These are phyloP conservation scores for Myzus persicae DNA, from an alignment of 1,140 invertebrate species.

Conservation along the genomic window DNA sequence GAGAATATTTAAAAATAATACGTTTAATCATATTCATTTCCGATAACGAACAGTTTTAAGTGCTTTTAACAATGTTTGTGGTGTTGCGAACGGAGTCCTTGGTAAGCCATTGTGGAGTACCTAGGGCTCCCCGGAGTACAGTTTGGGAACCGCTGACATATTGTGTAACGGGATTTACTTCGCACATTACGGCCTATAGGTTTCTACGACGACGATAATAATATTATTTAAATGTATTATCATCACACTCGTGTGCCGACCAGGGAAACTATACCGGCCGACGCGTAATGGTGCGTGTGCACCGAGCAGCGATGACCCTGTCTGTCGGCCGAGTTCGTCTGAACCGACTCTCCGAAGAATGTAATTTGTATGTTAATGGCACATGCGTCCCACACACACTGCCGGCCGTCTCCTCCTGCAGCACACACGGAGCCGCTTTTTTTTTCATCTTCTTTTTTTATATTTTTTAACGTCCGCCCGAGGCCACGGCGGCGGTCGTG, in stretches of 20 bases:
- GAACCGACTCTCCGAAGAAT: conserved; percentile 25
- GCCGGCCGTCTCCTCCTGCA: background rate
- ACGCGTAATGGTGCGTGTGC: background rate
- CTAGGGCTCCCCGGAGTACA: no score
- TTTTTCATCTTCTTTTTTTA: background rate
- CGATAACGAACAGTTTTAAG: no score
- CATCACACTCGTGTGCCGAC: background rate
- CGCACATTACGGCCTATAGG: no score
- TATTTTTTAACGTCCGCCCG: conserved; percentile 23
- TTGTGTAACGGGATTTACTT: background rate
- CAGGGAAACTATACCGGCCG: background rate
- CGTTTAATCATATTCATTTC: no score
- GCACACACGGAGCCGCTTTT: conserved; percentile 1
- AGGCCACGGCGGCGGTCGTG: background rate
- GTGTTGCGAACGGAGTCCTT: no score
- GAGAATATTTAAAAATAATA: no score
- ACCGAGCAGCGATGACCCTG: background rate
- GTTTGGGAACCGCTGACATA: no score
- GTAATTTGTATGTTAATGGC: conserved; percentile 55
- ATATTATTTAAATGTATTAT: background rate
- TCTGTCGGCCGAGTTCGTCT: background rate
- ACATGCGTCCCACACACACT: conserved; percentile 7
- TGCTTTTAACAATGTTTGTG: no score
- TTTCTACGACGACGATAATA: background rate
- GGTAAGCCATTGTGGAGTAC: no score